Conservation (phyloP, 1,140 invertebrate species). For the Centruroides vittatus region DNA sequence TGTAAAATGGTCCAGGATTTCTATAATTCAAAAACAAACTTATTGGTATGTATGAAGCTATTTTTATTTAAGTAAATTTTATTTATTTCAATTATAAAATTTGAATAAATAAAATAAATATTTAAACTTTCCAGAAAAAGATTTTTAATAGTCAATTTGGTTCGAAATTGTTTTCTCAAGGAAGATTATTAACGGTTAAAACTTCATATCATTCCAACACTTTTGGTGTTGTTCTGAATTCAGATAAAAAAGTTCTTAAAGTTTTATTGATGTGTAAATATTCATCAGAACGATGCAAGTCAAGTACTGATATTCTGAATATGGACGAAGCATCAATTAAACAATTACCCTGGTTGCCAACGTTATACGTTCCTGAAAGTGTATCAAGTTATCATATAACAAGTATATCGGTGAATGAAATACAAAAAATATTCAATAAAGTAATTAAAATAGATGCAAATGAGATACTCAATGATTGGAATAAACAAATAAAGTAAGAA, state of each 20-base stretch:
- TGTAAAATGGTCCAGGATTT: background rate
- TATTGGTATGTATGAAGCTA: slow-evolving; percentile 2
- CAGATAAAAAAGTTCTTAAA: slow-evolving; percentile 4
- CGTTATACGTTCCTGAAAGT: no score
- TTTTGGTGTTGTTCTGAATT: background rate
- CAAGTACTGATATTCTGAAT: no score
- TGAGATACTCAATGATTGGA: slow-evolving; percentile 8
- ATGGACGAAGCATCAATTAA: no score
- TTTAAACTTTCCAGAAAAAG: background rate
- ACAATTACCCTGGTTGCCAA: no score
- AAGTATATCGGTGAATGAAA: no score
- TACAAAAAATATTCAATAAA: background rate
- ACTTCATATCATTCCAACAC: slow-evolving; percentile 1
- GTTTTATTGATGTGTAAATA: no score
- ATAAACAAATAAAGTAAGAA: slow-evolving; percentile 2
- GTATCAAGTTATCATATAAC: no score
- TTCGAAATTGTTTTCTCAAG: background rate
- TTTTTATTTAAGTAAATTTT: background rate
- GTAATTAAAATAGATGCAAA: background rate
- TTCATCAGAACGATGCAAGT: no score
- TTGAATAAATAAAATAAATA: no score
- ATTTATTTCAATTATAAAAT: background rate
- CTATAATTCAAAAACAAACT: background rate
- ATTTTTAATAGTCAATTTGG: background rate
- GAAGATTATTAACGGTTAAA: background rate